Evolutionary conservation across 2,888 invertebrate genomes (phyloP), one percentile per base, ranked within the genome.

Genomic region (Cryptocephalus primarius): DNA sequence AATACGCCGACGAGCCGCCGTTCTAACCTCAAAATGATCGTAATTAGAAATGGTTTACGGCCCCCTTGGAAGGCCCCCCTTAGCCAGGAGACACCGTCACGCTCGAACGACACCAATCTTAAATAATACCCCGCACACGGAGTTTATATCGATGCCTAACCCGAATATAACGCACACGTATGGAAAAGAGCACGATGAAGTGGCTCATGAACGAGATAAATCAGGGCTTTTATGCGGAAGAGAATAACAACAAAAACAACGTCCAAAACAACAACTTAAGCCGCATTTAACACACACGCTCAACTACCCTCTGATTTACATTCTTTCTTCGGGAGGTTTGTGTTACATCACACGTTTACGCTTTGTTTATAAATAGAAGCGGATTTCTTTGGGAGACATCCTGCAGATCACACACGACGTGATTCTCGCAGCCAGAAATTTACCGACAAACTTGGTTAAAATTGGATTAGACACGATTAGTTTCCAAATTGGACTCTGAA

Each of bases 291-390:
- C 22, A 6, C 22, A 22, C 22, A 22, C 22, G 22, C 22, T 59
- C 61, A 61, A 62, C 60, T 57, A 62, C 61, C 62, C 60, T 56
- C 52, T 48, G 45, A 51, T 54, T 50, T 47, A 48, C 48, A 48
- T 54, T 57, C 54, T 53, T 53, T 48, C 43, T 42, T 48, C 40
- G 40, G 40, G 38, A 46, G 43, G 42, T 48, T 50, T 47, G 36
- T 48, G 48, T 53, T 50, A 49, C 53, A 50, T 49, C 46, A 49
- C 43, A 32, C 45, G 48, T 49, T 42, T 43, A 32, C 33, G 46
- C 13, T 22, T 22, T 22, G 22, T 22, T 22, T 22, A 22, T 22
- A 22, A 22, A 22, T 22, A 22, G 22, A 22, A 6, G 22, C 22
- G 22, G 22, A 22, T 22, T 22, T 22, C 22, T 22, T 22, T 22